Conservation (phyloP, 2,113 vertebrate genomes). For the Deroptyus accipitrinus region DNA sequence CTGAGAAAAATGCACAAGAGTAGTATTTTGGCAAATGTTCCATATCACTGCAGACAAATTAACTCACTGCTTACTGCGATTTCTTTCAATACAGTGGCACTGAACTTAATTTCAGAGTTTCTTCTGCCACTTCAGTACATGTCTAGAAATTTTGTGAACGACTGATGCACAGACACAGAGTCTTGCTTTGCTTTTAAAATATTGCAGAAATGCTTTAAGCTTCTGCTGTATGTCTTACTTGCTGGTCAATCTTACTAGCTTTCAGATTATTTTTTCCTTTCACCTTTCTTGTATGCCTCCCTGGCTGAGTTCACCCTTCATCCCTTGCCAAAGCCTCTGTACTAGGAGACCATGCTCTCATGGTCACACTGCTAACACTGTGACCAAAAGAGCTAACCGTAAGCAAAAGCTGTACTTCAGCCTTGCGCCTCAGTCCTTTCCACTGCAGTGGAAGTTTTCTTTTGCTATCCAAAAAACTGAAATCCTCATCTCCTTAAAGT, state of each 20-base stretch:
- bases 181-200: neutral
- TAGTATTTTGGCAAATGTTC: constrained; percentile 51
- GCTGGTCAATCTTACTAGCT: neutral
- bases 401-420: constrained; percentile 5
- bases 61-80: constrained; percentile 6
- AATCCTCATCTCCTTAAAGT: neutral
- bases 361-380: neutral
- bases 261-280: neutral
- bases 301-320: constrained; percentile 3
- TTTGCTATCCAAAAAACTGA: neutral
- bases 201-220: neutral
- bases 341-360: neutral
- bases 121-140: neutral
- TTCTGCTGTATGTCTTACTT: neutral
- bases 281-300: neutral
- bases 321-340: constrained; percentile 7
- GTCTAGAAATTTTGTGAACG: neutral
- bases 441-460: neutral
- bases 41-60: neutral
- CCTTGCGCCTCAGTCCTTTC: neutral
- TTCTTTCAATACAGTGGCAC: neutral
- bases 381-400: neutral
- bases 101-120: neutral
- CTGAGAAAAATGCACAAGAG: constrained; percentile 4
- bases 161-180: neutral